A percentile compares a stretch with the other conserved stretches of the same genome.
These are phyloP conservation scores for Noctua comes DNA, from an alignment of 2,888 invertebrate species.

Conservation along the genomic window DNA sequence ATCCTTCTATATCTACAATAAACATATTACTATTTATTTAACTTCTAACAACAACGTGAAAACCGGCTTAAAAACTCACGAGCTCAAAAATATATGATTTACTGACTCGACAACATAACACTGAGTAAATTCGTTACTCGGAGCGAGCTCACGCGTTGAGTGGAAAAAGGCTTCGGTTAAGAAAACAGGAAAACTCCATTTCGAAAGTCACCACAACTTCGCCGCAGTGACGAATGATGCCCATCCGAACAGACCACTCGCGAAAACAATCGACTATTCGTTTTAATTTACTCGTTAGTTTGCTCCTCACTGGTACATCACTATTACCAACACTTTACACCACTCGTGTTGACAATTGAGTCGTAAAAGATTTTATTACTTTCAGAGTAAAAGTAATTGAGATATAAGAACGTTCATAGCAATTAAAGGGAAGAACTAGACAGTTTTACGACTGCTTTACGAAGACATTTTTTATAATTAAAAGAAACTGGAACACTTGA, in stretches of 20 bases:
- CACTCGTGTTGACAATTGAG: conserved; percentile 41
- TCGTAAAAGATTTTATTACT: conserved; percentile 54
- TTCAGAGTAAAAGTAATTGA: conserved; percentile 46
- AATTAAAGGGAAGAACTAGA: conserved; percentile 43
- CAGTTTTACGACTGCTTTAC: conserved; percentile 32
- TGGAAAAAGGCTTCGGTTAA: conserved; percentile 53
- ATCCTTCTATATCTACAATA: background rate
- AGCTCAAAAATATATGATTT: conserved; percentile 19
- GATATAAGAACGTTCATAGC: conserved; percentile 26
- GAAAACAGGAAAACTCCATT: conserved; percentile 64
- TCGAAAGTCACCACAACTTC: conserved; percentile 43
- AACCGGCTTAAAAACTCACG: background rate
- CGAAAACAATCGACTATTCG: conserved; percentile 57
- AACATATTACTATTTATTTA: background rate
- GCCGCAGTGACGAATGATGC: conserved; percentile 60
- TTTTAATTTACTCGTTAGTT: conserved; percentile 59
- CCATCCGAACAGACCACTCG: conserved; percentile 15
- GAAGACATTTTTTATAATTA: conserved; percentile 43
- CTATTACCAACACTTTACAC: conserved; percentile 27
- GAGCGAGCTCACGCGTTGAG: conserved; percentile 7
- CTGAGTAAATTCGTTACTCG: conserved; percentile 23
- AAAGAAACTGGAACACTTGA: conserved; percentile 27
- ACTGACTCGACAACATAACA: conserved; percentile 2
- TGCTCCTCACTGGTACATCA: conserved; percentile 13
- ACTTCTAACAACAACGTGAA: background rate